phyloP scores from a whole-genome alignment of 1,140 invertebrate species.

The Cylas formicarius region DNA sequence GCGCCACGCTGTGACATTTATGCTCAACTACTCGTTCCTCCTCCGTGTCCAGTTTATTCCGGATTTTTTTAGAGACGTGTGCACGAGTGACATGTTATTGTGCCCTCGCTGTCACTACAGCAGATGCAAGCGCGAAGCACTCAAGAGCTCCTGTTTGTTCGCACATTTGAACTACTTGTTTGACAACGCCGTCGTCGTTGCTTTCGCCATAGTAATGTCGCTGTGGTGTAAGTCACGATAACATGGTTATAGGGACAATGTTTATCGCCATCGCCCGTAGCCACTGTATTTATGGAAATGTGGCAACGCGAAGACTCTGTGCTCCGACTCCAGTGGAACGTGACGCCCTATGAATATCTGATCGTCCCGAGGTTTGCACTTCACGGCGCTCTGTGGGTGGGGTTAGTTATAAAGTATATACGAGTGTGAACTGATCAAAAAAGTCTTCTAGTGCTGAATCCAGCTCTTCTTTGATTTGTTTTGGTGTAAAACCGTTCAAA shows the following conservation, averaged over 20 bases:
- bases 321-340: constrained; percentile 83
- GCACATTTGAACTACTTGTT: constrained; percentile 82
- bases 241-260: no score
- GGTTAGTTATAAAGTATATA: no score
- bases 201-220: constrained; percentile 93
- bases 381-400: no score
- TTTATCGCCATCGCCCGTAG: constrained; percentile 41
- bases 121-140: constrained; percentile 13
- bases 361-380: constrained; percentile 44
- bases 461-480: no score
- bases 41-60: background rate
- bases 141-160: constrained; percentile 44
- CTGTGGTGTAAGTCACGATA: constrained; percentile 87
- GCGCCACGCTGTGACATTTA: no score
- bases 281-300: constrained; percentile 78
- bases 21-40: no score
- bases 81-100: constrained; percentile 22
- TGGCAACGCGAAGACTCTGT: constrained; percentile 87
- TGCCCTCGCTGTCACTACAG: constrained; percentile 25
- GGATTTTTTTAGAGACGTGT: constrained; percentile 22
- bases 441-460: no score
- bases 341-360: constrained; percentile 71
- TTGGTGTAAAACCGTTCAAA: no score
- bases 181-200: constrained; percentile 86
- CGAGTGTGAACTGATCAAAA: no score